Conservation (phyloP, 2,113 vertebrate species). For the Coryphaenoides rupestris region DNA sequence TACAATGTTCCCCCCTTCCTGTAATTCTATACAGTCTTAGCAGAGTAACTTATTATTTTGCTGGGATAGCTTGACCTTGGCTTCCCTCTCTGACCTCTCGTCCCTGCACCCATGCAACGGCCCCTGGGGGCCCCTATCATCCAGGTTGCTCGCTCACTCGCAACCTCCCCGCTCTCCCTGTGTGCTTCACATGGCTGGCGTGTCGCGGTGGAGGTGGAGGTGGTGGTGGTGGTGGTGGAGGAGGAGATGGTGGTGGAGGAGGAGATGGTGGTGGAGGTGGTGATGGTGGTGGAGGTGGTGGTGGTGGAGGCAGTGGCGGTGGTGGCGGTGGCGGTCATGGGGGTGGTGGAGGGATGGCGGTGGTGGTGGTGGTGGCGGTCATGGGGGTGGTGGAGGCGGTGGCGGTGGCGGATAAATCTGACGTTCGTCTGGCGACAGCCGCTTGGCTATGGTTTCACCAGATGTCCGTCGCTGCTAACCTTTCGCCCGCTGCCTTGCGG, state of each 20-base stretch:
- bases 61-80: slow-evolving; percentile 35
- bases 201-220: slow-evolving; percentile 57
- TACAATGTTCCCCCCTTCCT: too few species aligned
- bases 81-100: slow-evolving; percentile 9
- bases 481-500: slow-evolving; percentile 46
- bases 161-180: slow-evolving; percentile 71
- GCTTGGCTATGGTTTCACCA: slow-evolving; percentile 88
- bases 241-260: too few species aligned
- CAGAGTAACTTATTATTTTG: too few species aligned
- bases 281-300: too few species aligned
- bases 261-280: too few species aligned
- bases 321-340: too few species aligned
- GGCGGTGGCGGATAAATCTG: slow-evolving; percentile 85
- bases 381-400: slow-evolving; percentile 80
- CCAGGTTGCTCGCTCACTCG: slow-evolving; percentile 67
- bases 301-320: too few species aligned
- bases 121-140: slow-evolving; percentile 19
- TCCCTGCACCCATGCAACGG: background rate
- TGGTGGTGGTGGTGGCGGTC: slow-evolving; percentile 81
- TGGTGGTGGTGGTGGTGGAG: too few species aligned
- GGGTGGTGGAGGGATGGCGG: too few species aligned
- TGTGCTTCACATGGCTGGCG: slow-evolving; percentile 76
- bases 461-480: slow-evolving; percentile 84
- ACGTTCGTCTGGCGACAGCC: slow-evolving; percentile 86
- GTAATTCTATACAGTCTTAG: too few species aligned